Conservation (phyloP, 2,113 vertebrate genomes). For the Zonotrichia leucophrys region DNA sequence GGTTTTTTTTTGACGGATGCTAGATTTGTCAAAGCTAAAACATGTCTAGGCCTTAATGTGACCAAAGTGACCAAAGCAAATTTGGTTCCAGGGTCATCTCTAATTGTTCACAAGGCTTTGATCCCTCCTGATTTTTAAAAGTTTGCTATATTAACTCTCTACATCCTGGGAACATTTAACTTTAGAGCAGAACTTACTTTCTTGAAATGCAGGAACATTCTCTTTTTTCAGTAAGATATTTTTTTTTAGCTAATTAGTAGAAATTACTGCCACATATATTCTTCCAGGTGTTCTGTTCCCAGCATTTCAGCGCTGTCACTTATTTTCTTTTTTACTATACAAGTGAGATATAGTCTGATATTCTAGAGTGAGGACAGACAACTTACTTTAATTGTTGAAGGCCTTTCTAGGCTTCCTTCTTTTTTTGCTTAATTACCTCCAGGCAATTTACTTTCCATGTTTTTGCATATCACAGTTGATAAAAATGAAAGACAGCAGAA, state of each 20-base stretch:
- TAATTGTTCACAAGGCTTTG: neutral
- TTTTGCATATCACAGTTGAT: neutral
- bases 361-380: neutral
- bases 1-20: neutral
- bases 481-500: neutral
- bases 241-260: neutral
- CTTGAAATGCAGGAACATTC: neutral
- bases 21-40: neutral
- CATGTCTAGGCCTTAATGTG: neutral
- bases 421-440: neutral
- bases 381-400: neutral
- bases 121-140: neutral
- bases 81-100: neutral
- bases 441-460: neutral
- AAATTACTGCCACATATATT: neutral
- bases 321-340: neutral
- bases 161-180: neutral
- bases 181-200: neutral
- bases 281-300: neutral
- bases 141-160: neutral
- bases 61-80: neutral
- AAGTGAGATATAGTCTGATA: fast-evolving
- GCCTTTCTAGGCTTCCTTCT: neutral
- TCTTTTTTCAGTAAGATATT: neutral
- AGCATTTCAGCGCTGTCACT: neutral